A percentile compares a stretch with the other conserved stretches of the same genome.
phyloP scores from a whole-genome alignment of 2,113 vertebrate species.

The Heteronetta atricapilla region DNA sequence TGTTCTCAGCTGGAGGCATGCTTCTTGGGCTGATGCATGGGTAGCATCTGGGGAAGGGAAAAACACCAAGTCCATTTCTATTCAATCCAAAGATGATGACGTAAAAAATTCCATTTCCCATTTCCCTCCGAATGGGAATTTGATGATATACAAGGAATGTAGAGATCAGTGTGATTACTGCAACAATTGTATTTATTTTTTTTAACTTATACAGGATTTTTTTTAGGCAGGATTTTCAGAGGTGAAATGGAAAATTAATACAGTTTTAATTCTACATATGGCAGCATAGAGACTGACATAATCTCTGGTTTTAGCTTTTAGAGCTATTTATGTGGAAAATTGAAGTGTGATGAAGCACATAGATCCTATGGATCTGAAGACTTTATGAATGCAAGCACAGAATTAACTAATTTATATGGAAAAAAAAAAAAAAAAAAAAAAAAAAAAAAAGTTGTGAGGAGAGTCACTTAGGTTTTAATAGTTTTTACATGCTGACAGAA shows the following conservation, averaged over 20 bases:
- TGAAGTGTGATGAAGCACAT: background rate
- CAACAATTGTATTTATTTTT: constrained; percentile 7
- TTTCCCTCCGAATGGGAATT: background rate
- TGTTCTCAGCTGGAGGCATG: background rate
- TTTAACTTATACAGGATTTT: constrained; percentile 56
- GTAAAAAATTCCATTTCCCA: background rate
- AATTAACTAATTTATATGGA: background rate
- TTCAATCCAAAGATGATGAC: background rate
- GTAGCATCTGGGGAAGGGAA: background rate
- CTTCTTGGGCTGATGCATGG: background rate
- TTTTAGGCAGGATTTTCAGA: background rate
- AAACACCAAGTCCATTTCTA: background rate
- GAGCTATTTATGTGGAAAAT: background rate
- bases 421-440: background rate
- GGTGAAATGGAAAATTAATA: background rate
- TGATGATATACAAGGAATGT: background rate
- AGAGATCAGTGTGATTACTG: background rate
- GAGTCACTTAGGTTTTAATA: background rate
- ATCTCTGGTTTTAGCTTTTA: background rate
- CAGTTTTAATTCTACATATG: background rate
- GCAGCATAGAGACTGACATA: background rate
- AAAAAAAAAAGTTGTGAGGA: background rate
- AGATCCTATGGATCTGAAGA: background rate
- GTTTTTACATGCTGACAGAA: background rate
- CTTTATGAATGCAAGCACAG: background rate